Evolutionary conservation across 2,797 vertebrate genomes (phyloP).

Genomic region (Hemibagrus guttatus): DNA sequence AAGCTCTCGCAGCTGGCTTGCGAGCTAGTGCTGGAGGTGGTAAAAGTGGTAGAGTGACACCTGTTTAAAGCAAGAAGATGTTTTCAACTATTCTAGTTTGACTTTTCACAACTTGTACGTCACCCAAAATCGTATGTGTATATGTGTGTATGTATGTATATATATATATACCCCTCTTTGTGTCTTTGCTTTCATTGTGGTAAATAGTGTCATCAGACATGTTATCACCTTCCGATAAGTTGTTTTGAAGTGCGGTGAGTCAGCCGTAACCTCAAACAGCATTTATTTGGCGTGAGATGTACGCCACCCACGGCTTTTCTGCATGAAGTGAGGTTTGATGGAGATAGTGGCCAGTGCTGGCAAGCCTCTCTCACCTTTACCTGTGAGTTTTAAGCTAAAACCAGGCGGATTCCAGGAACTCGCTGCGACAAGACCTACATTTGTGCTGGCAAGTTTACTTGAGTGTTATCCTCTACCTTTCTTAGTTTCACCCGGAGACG

Average conservation of each 20-base stretch:
- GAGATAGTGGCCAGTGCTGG: slow-evolving; percentile 19
- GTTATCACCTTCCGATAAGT: slow-evolving; percentile 12
- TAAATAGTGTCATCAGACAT: slow-evolving; percentile 7
- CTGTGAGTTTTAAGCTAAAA: slow-evolving; percentile 13
- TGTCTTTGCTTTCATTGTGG: neutral
- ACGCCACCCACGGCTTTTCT: neutral
- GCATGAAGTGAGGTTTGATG: neutral
- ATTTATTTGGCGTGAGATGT: slow-evolving; percentile 12
- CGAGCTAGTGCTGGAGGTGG: slow-evolving; percentile 22
- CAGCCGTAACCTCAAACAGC: slow-evolving; percentile 10
- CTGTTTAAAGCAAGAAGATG: neutral
- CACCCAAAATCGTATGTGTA: neutral
- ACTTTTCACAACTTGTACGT: slow-evolving; percentile 16
- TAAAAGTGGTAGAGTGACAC: slow-evolving; percentile 37
- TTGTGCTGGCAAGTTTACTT: slow-evolving; percentile 60
- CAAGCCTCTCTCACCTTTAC: slow-evolving; percentile 12
- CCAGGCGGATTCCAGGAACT: slow-evolving; percentile 25
- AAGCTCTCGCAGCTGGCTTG: slow-evolving; percentile 59
- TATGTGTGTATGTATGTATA: neutral
- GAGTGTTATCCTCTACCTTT: slow-evolving; percentile 46
- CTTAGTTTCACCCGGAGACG: slow-evolving; percentile 22
- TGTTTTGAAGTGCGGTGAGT: slow-evolving; percentile 26
- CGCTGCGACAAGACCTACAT: slow-evolving; percentile 54
- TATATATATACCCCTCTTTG: neutral
- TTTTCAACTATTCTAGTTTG: slow-evolving; percentile 8